These are phyloP conservation scores for Pyxicephalus adspersus DNA, from an alignment of 2,113 vertebrate species.

Conservation along the genomic window DNA sequence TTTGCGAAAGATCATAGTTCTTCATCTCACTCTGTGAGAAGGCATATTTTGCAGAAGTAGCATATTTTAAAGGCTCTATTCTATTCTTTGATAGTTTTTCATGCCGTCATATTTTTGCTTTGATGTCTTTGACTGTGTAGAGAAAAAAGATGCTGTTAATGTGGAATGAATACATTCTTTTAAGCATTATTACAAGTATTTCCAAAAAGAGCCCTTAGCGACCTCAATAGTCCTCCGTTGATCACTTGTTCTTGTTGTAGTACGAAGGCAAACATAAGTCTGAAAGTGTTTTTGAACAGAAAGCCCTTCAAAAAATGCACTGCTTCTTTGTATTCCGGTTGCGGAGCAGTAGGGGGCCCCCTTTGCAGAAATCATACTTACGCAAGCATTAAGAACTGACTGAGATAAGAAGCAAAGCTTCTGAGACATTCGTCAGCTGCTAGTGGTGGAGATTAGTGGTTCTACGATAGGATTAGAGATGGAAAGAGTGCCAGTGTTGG, in stretches of 20 bases:
- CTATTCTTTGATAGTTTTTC: slow-evolving; percentile 24
- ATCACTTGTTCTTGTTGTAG: slow-evolving; percentile 80
- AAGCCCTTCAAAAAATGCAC: slow-evolving; percentile 81
- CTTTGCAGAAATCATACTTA: slow-evolving; percentile 80
- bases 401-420: slow-evolving; percentile 85
- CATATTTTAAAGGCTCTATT: neutral
- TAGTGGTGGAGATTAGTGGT: slow-evolving; percentile 85
- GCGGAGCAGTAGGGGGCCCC: slow-evolving; percentile 75
- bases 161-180: slow-evolving; percentile 81
- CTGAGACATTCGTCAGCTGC: slow-evolving; percentile 86
- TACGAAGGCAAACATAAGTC: slow-evolving; percentile 80
- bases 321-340: slow-evolving; percentile 79
- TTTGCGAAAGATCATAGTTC: slow-evolving; percentile 20
- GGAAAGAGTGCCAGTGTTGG: slow-evolving; percentile 80
- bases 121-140: slow-evolving; percentile 11
- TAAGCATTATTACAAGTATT: slow-evolving; percentile 78
- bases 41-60: slow-evolving; percentile 20
- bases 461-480: slow-evolving; percentile 81
- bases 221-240: slow-evolving; percentile 75
- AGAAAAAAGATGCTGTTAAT: slow-evolving; percentile 68
- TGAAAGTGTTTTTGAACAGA: slow-evolving; percentile 80
- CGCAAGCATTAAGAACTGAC: slow-evolving; percentile 85
- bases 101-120: slow-evolving; percentile 19
- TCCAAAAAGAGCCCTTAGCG: slow-evolving; percentile 75
- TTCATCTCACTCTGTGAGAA: slow-evolving; percentile 18